Conservation (phyloP, 2,888 invertebrate species). For the Patella pellucida region DNA sequence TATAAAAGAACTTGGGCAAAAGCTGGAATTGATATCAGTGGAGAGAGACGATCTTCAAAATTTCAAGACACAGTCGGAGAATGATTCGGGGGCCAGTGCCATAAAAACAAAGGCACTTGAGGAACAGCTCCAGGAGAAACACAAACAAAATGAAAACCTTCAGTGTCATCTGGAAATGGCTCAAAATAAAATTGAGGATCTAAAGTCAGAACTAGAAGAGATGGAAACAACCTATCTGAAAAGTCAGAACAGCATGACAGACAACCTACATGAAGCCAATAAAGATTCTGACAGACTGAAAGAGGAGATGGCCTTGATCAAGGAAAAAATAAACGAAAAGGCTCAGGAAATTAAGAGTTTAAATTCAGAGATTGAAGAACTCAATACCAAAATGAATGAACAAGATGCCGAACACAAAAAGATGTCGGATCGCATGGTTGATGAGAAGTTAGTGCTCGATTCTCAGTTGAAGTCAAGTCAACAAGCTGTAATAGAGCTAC, state of each 20-base stretch:
- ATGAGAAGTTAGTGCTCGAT: constrained; percentile 17
- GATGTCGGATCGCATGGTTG: background rate
- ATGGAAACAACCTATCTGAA: constrained; percentile 17
- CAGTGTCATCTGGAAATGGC: constrained; percentile 24
- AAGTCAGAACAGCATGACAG: constrained; percentile 21
- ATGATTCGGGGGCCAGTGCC: constrained; percentile 21
- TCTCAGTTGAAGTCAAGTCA: constrained; percentile 15
- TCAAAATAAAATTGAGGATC: constrained; percentile 27
- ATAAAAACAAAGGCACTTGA: constrained; percentile 25
- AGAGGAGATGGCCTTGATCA: constrained; percentile 15
- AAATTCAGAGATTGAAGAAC: constrained; percentile 16
- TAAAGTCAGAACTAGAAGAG: constrained; percentile 26
- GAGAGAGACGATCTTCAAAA: constrained; percentile 19
- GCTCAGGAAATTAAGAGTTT: constrained; percentile 19
- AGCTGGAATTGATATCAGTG: constrained; percentile 15
- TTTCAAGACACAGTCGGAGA: constrained; percentile 18
- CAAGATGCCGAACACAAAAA: constrained; percentile 22
- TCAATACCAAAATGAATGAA: constrained; percentile 16
- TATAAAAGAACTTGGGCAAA: constrained; percentile 17
- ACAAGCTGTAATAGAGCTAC: constrained; percentile 13
- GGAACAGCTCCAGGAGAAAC: constrained; percentile 23
- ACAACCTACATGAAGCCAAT: constrained; percentile 29
- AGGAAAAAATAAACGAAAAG: constrained; percentile 14
- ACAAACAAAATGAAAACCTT: constrained; percentile 23
- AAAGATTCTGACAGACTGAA: constrained; percentile 30